phyloP scores from a whole-genome alignment of 2,888 invertebrate genomes.

The Aphodius granarius region DNA sequence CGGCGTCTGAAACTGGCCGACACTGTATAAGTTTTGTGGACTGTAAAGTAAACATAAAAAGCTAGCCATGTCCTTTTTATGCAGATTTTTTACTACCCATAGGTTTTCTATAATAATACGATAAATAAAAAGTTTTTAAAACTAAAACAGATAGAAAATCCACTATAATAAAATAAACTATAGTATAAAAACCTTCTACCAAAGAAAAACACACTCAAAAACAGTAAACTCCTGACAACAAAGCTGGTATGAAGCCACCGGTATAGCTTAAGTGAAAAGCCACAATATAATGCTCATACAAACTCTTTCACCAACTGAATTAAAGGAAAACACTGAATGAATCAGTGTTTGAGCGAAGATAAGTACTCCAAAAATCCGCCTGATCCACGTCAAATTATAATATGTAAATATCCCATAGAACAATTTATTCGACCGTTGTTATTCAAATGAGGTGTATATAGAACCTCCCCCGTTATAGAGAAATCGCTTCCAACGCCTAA shows the following conservation, averaged over 20 bases:
- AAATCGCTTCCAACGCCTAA: slow-evolving; percentile 54
- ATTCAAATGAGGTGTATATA: slow-evolving; percentile 49
- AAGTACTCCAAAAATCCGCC: slow-evolving; percentile 34
- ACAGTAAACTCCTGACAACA: too few relatives aligned
- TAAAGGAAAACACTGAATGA: slow-evolving; percentile 36
- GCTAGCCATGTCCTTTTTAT: background rate
- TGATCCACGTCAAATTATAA: slow-evolving; percentile 44
- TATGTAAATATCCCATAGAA: slow-evolving; percentile 47
- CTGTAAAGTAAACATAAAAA: background rate
- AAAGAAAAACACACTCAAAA: too few relatives aligned
- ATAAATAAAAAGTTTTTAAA: too few relatives aligned
- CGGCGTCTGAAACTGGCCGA: too few relatives aligned
- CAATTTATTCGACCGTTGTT: slow-evolving; percentile 49
- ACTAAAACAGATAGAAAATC: too few relatives aligned
- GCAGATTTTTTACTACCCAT: too few relatives aligned
- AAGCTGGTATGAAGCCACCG: too few relatives aligned
- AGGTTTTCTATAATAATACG: too few relatives aligned
- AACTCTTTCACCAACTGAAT: slow-evolving; percentile 22
- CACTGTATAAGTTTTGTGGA: background rate
- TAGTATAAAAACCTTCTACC: too few relatives aligned
- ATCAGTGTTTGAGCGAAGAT: slow-evolving; percentile 34
- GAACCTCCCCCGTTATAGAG: slow-evolving; percentile 37
- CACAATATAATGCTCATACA: background rate
- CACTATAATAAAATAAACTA: too few relatives aligned
- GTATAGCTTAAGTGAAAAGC: background rate